Base-by-base conservation (phyloP, 2,888 invertebrate genomes). In the Caenorhabditis drosophilae region DNA sequence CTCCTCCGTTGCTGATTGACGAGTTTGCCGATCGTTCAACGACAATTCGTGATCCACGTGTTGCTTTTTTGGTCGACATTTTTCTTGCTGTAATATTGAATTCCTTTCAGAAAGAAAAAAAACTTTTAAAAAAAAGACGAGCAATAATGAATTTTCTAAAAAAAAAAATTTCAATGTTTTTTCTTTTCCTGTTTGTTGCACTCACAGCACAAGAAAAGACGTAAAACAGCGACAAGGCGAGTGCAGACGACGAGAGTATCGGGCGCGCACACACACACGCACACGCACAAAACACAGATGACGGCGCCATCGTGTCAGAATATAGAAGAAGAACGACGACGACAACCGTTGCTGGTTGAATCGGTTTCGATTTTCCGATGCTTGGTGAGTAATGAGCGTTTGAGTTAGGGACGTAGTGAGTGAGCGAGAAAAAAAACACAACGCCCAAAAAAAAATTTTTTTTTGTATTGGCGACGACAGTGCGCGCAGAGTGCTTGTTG, bases 1-100 rank as follows among this genome's bases (percentile, higher is more conserved):
- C 64, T 18, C 45, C 57, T 9, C 49, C 52, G 42, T 62, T 64
- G 55, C 64, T 64, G 27, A 52, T 41, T 36, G 64, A 44, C 44
- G 63, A 63, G 46, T 57, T 57, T 12, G 50, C 48, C 23, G 63
- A 58, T 25, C 57, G 45, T 31, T 57, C 58, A 11, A 58, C 27
- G 9, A 40, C 41, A 23, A 63, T 63, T 25, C 54, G 45, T 16
- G 57, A 52, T 40, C 57, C 52, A 22, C 63, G 53, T 26, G 48
- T 53, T 18, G 45, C 45, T 57, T 63, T 63, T 22, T 58, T 45
- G 18, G 57, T 36, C 3, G 63, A 44, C 54, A 54, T 53, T 44
- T n/a, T 34, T 22, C n/a, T 38, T n/a, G 4, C 23, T 20, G 23
- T 4, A 41, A 41, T 20, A 16, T 7, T 23, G 18, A 6, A 31